Percentiles rank a stretch among this genome's conserved stretches.
Conservation (phyloP, 2,797 vertebrate genomes). For the Eulemur coronatus region DNA sequence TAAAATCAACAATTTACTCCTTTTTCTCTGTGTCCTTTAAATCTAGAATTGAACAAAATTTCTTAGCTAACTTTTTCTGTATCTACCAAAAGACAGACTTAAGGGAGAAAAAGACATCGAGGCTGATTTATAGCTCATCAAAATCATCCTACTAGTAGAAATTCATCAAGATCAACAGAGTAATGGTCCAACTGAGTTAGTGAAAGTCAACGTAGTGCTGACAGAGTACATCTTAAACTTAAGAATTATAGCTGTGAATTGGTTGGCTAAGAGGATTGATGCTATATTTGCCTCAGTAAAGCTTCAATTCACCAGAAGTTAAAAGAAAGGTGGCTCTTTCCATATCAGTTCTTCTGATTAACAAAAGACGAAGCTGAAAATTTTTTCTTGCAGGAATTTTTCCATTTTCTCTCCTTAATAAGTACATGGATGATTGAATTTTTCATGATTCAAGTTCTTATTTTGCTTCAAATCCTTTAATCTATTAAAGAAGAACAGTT, state of each 20-base stretch:
- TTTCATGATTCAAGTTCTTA: neutral
- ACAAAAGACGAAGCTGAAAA: neutral
- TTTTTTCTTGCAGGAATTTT: neutral
- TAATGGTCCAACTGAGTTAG: neutral
- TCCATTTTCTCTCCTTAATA: neutral
- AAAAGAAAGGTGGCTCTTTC: neutral
- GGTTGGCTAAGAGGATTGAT: neutral
- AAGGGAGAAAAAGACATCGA: neutral
- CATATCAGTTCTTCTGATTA: neutral
- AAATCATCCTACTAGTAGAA: slow-evolving; percentile 29
- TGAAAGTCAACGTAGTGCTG: slow-evolving; percentile 37
- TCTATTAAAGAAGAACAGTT: neutral
- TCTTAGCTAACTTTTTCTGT: neutral
- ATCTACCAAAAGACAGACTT: neutral
- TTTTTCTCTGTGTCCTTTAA: neutral
- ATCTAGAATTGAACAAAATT: neutral
- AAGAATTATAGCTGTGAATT: neutral
- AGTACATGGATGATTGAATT: neutral
- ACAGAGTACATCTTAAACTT: slow-evolving; percentile 17
- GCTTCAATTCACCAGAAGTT: neutral
- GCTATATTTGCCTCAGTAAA: neutral
- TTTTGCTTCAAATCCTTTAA: neutral
- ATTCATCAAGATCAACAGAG: slow-evolving; percentile 28
- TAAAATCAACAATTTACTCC: neutral
- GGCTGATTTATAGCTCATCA: slow-evolving; percentile 31